phyloP scores from a whole-genome alignment of 2,888 invertebrate species.

The Chaetoderma sp. region DNA sequence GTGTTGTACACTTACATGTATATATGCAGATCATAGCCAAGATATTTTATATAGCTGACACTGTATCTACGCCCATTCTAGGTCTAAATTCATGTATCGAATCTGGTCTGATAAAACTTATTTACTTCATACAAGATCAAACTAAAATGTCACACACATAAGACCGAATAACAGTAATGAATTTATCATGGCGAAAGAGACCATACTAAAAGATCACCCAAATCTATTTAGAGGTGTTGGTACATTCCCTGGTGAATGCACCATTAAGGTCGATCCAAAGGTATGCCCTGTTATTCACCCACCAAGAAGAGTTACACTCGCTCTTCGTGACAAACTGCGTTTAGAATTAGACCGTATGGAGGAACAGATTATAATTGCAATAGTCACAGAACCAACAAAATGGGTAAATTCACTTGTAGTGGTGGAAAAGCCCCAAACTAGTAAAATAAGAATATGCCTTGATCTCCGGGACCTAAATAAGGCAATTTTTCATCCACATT shows the following conservation, averaged over 20 bases:
- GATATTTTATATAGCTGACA: no score
- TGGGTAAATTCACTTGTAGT: slow-evolving; percentile 22
- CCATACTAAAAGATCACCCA: no score
- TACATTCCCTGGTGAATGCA: slow-evolving; percentile 5
- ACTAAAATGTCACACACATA: no score
- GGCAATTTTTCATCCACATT: slow-evolving; percentile 14
- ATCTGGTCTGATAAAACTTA: no score
- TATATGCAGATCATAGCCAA: no score
- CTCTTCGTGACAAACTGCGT: neutral
- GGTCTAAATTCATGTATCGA: no score
- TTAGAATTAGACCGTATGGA: slow-evolving; percentile 1
- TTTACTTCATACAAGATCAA: no score
- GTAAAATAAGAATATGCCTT: slow-evolving; percentile 22
- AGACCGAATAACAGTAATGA: no score
- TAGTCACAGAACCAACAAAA: slow-evolving; percentile 21
- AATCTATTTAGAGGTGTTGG: slow-evolving; percentile 10
- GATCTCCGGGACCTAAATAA: slow-evolving; percentile 6
- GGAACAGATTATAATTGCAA: neutral
- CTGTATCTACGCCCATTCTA: no score
- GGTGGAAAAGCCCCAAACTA: no score
- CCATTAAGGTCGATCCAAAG: neutral
- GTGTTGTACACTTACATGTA: no score
- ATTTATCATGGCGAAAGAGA: no score
- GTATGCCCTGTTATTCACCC: slow-evolving; percentile 1
- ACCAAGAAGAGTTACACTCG: neutral